Percentiles rank a stretch among this genome's conserved stretches.
These are phyloP conservation scores for Ondatra zibethicus DNA, from an alignment of 2,113 vertebrate species.

Conservation along the genomic window DNA sequence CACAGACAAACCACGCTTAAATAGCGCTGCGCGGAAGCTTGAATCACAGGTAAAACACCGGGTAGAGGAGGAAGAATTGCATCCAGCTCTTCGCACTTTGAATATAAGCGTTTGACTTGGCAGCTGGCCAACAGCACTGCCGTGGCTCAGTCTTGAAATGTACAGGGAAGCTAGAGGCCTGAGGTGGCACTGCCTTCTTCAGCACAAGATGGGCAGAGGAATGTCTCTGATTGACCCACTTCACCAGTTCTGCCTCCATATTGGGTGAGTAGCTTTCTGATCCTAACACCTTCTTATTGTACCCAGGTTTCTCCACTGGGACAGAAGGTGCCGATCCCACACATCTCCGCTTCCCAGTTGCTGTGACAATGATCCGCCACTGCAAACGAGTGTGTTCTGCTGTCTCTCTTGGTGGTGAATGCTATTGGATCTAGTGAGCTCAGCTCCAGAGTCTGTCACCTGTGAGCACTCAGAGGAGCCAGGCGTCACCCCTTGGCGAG, in stretches of 20 bases:
- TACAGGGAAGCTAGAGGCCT: background rate
- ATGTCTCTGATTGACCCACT: no score
- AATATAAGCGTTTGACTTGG: slow-evolving; percentile 1
- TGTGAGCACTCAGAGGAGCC: background rate
- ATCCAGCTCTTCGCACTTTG: background rate
- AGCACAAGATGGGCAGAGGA: background rate
- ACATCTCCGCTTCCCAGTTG: background rate
- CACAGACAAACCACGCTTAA: background rate
- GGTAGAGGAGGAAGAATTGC: background rate
- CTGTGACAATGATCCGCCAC: background rate
- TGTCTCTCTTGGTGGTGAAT: background rate
- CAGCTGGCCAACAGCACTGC: background rate
- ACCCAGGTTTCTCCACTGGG: background rate
- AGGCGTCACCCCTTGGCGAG: background rate
- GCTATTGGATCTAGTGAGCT: background rate
- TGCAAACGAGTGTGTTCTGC: background rate
- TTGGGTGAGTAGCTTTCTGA: background rate
- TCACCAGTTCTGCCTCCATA: background rate
- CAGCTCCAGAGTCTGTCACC: fast-evolving
- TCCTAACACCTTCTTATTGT: background rate
- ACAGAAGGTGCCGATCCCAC: slow-evolving; percentile 28
- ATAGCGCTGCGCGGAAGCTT: background rate
- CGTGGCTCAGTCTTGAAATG: background rate
- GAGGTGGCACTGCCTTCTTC: fast-evolving
- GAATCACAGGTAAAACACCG: slow-evolving; percentile 20